Evolutionary conservation across 1,140 invertebrate species (phyloP).

Genomic region (Cotesia glomerata): DNA sequence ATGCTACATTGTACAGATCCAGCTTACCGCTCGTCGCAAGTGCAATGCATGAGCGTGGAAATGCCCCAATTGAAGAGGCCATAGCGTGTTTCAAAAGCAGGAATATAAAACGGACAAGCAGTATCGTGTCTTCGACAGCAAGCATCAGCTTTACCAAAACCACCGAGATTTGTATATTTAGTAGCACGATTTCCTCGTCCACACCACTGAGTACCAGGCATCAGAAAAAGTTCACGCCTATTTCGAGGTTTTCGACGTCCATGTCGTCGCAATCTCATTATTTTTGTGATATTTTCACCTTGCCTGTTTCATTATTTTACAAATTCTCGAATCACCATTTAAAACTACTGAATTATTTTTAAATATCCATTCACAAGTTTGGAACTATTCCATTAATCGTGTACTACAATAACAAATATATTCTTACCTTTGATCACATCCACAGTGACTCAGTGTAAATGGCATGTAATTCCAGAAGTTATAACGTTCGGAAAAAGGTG

Average conservation of each 20-base stretch:
- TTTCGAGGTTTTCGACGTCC: slow-evolving; percentile 50
- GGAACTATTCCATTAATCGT: neutral
- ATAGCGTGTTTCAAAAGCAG: slow-evolving; percentile 77
- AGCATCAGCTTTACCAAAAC: slow-evolving; percentile 76
- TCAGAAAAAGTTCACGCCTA: slow-evolving; percentile 69
- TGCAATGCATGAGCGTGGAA: slow-evolving; percentile 86
- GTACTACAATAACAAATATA: neutral
- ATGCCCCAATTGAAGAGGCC: slow-evolving; percentile 84
- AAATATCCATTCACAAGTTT: neutral
- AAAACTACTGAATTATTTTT: neutral
- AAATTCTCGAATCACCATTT: no score
- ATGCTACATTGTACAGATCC: neutral
- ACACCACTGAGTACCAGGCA: slow-evolving; percentile 88
- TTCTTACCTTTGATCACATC: slow-evolving; percentile 81
- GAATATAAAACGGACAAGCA: slow-evolving; percentile 81
- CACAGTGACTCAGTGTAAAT: slow-evolving; percentile 85
- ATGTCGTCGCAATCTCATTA: slow-evolving; percentile 15
- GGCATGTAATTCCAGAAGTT: slow-evolving; percentile 81
- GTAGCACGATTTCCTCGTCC: slow-evolving; percentile 79
- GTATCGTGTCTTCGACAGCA: slow-evolving; percentile 86
- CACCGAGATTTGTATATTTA: slow-evolving; percentile 78
- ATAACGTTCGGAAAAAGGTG: slow-evolving; percentile 72
- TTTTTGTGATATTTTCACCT: slow-evolving; percentile 2
- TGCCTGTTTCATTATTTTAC: slow-evolving; percentile 8
- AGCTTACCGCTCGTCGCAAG: slow-evolving; percentile 83